Conservation (phyloP, 2,797 vertebrate genomes). For the Momotus momota region DNA sequence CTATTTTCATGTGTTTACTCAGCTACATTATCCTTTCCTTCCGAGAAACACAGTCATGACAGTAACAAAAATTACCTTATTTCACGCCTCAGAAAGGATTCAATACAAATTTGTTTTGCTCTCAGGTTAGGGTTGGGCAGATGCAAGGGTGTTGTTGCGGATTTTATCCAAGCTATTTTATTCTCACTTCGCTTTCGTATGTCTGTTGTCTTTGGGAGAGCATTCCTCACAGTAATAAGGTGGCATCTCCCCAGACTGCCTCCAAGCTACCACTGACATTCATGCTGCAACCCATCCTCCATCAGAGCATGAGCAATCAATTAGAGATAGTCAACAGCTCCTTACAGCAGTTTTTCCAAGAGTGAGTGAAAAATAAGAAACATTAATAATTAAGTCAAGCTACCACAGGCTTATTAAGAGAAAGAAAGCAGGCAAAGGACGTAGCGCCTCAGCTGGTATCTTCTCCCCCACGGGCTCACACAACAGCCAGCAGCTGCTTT, state of each 20-base stretch:
- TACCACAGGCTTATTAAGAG: not conserved
- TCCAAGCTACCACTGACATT: slow-evolving; percentile 3
- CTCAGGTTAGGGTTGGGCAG: not conserved
- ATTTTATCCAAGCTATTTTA: slow-evolving; percentile 35
- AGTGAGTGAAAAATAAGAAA: not conserved
- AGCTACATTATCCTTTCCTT: not conserved
- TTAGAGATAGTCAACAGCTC: slow-evolving; percentile 13
- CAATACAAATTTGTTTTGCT: slow-evolving; percentile 8
- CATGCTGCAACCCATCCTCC: slow-evolving; percentile 40
- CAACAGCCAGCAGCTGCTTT: not conserved
- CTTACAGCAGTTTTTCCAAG: slow-evolving; percentile 12
- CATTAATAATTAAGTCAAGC: not conserved
- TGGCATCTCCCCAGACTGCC: slow-evolving; percentile 45
- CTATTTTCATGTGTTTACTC: not conserved
- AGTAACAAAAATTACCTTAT: not conserved
- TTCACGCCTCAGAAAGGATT: not conserved
- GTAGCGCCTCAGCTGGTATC: not conserved
- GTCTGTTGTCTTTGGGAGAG: slow-evolving; percentile 14
- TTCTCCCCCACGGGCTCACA: not conserved
- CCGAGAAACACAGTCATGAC: not conserved
- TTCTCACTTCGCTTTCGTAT: not conserved
- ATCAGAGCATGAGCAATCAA: not conserved
- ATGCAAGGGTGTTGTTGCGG: slow-evolving; percentile 6
- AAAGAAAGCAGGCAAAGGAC: not conserved
- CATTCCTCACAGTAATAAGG: slow-evolving; percentile 19